phyloP scores from a whole-genome alignment of 2,113 vertebrate genomes.

The Aleadryas rufinucha region DNA sequence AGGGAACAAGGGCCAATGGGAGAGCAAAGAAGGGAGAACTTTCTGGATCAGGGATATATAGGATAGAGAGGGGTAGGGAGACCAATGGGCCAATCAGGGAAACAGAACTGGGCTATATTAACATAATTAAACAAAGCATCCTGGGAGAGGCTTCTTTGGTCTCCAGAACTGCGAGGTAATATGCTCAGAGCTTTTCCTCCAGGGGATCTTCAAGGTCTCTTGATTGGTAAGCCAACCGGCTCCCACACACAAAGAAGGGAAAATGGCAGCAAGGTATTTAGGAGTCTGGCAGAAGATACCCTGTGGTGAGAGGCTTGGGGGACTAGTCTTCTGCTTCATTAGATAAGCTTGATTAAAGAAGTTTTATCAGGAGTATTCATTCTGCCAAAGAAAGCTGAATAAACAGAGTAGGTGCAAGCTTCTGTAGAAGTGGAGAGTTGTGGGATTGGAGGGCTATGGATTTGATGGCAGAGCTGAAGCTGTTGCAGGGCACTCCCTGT shows the following conservation, averaged over 20 bases:
- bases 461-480: neutral
- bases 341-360: neutral
- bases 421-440: neutral
- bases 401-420: neutral
- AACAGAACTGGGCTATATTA: too few relatives aligned
- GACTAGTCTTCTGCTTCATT: neutral
- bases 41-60: too few relatives aligned
- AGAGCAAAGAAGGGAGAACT: too few relatives aligned
- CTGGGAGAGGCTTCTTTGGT: too few relatives aligned
- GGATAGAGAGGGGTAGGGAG: too few relatives aligned
- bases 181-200: too few relatives aligned
- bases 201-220: too few relatives aligned
- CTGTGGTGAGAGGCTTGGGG: neutral
- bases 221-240: too few relatives aligned
- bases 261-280: neutral
- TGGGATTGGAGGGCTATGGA: neutral
- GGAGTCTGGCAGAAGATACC: neutral
- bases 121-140: too few relatives aligned
- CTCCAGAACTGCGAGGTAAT: too few relatives aligned
- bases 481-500: neutral
- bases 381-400: neutral
- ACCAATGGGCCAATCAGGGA: too few relatives aligned
- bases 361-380: neutral
- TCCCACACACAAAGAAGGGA: neutral
- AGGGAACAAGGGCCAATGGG: too few relatives aligned